Conservation (phyloP, 2,113 vertebrate genomes). For the Psettodes erumei region DNA sequence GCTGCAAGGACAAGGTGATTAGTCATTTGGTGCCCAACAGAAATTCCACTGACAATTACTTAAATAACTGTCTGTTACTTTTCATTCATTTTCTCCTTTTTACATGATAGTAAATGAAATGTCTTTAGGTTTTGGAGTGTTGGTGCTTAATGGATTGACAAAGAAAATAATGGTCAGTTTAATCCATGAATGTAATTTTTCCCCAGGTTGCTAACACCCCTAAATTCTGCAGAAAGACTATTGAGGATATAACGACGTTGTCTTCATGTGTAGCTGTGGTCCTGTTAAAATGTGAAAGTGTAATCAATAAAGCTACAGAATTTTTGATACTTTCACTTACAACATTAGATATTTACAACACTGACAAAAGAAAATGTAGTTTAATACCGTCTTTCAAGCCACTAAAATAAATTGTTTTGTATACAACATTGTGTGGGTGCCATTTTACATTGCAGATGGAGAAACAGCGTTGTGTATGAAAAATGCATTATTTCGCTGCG, state of each 20-base stretch:
- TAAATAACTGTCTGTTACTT: not conserved
- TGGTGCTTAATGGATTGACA: no score
- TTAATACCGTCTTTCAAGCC: no score
- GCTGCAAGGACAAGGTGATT: not conserved
- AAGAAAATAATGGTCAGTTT: not conserved
- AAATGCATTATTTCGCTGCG: constrained; percentile 24
- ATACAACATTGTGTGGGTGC: no score
- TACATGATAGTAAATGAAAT: not conserved
- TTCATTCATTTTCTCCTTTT: not conserved
- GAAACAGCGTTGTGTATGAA: not conserved
- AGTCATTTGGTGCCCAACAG: not conserved
- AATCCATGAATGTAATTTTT: not conserved
- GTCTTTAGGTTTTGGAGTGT: not conserved
- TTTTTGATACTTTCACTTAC: not conserved
- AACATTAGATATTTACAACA: no score
- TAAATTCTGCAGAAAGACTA: no score
- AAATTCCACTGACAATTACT: not conserved
- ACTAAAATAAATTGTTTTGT: not conserved
- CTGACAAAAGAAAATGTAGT: no score
- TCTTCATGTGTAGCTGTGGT: not conserved
- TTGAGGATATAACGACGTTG: not conserved
- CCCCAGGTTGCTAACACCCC: not conserved
- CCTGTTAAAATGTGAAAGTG: not conserved
- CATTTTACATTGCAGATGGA: not conserved
- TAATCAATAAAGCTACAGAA: not conserved